These are phyloP conservation scores for Sisor rabdophorus DNA, from an alignment of 2,113 vertebrate species.

Conservation along the genomic window DNA sequence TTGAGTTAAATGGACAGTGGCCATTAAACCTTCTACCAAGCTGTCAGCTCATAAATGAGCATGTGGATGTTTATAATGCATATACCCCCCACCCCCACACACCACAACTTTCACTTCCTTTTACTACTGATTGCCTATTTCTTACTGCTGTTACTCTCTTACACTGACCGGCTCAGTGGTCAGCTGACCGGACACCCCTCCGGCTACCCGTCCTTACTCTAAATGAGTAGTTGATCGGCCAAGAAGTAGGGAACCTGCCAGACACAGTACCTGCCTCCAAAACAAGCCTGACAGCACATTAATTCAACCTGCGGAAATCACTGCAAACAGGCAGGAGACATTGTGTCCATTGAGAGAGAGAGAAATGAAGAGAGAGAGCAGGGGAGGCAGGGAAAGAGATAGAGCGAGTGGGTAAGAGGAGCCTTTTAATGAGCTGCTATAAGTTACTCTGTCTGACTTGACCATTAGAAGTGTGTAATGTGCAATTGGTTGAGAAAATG, in stretches of 20 bases:
- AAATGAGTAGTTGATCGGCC: slow-evolving; percentile 45
- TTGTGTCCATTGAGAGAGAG: slow-evolving; percentile 52
- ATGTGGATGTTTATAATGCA: slow-evolving; percentile 24
- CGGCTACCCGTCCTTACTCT: slow-evolving; percentile 18
- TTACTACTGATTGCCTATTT: background rate
- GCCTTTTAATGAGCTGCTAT: slow-evolving; percentile 56
- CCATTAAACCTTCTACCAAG: slow-evolving; percentile 64
- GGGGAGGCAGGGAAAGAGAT: slow-evolving; percentile 38
- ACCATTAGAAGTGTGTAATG: slow-evolving; percentile 54
- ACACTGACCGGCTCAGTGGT: slow-evolving; percentile 48
- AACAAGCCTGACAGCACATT: slow-evolving; percentile 73
- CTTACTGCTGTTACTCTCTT: slow-evolving; percentile 28
- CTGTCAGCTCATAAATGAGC: slow-evolving; percentile 63
- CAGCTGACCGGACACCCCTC: slow-evolving; percentile 59
- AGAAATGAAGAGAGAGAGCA: slow-evolving; percentile 48
- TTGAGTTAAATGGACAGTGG: slow-evolving; percentile 71
- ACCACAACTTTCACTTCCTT: background rate
- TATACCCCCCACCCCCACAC: slow-evolving; percentile 12
- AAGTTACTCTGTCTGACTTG: slow-evolving; percentile 52
- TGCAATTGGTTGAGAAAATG: slow-evolving; percentile 57
- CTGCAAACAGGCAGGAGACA: slow-evolving; percentile 61
- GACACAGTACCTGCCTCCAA: slow-evolving; percentile 44
- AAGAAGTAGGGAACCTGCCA: slow-evolving; percentile 50
- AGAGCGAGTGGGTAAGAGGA: slow-evolving; percentile 43
- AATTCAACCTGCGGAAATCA: slow-evolving; percentile 70